Evolutionary conservation across 2,113 vertebrate species (phyloP).

Genomic region (Tapirus terrestris): DNA sequence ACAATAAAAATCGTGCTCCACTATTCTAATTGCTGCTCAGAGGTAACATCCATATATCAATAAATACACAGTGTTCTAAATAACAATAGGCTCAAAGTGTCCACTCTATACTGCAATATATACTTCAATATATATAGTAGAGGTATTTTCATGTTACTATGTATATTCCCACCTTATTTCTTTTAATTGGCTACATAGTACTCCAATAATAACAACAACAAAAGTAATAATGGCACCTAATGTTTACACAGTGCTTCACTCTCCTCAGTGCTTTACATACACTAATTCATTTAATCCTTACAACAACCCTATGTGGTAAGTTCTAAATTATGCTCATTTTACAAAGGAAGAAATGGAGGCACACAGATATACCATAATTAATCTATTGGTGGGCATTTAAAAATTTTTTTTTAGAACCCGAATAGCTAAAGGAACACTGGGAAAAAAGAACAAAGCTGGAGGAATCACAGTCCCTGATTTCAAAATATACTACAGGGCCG

Average conservation of each 20-base stretch:
- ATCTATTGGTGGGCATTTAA: not conserved
- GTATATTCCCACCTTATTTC: not conserved
- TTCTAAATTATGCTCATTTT: not conserved
- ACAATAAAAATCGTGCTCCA: not conserved
- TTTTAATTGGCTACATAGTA: not conserved
- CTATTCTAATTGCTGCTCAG: not conserved
- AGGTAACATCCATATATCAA: not conserved
- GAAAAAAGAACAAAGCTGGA: no score
- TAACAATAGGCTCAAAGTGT: not conserved
- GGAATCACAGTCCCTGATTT: no score
- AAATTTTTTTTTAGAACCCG: no score
- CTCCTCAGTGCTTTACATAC: not conserved
- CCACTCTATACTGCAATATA: not conserved
- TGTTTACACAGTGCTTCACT: not conserved
- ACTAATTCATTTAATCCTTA: not conserved
- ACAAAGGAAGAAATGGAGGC: conserved; percentile 4
- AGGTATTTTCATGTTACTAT: not conserved
- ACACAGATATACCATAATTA: not conserved
- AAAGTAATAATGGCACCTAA: not conserved
- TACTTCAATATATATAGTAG: not conserved
- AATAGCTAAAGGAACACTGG: no score
- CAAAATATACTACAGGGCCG: no score
- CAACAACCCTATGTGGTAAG: not conserved
- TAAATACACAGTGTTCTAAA: not conserved
- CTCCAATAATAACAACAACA: not conserved